Conservation (phyloP, 1,140 invertebrate species). For the Lasioglossum baleicum region DNA sequence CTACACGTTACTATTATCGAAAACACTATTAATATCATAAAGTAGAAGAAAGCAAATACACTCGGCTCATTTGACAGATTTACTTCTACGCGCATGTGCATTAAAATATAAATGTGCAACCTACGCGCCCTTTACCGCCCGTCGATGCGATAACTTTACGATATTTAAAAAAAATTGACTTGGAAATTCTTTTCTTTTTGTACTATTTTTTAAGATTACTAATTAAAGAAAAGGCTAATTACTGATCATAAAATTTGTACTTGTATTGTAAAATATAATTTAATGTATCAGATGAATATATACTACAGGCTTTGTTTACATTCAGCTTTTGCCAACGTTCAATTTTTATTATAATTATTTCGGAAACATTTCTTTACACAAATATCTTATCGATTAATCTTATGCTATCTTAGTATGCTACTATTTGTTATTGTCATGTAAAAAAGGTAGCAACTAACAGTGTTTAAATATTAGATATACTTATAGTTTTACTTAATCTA, state of each 20-base stretch:
- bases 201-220: neutral
- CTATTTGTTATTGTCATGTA: neutral
- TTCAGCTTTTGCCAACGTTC: no score
- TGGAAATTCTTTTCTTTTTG: neutral
- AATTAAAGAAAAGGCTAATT: neutral
- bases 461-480: neutral
- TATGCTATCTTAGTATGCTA: neutral
- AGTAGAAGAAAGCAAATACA: slow-evolving; percentile 18
- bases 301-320: neutral
- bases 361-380: neutral
- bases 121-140: neutral
- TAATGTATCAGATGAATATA: neutral
- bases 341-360: slow-evolving; percentile 34
- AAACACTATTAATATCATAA: slow-evolving; percentile 29
- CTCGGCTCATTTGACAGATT: slow-evolving; percentile 26
- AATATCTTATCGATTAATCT: neutral
- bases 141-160: neutral
- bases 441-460: neutral
- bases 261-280: neutral
- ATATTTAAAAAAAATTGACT: neutral
- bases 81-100: slow-evolving; percentile 35
- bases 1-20: slow-evolving; percentile 3
- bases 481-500: slow-evolving; percentile 2
- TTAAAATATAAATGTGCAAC: slow-evolving; percentile 1
- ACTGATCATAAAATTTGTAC: no score